Conservation (phyloP, 2,797 vertebrate species). For the Protosalanx chinensis region DNA sequence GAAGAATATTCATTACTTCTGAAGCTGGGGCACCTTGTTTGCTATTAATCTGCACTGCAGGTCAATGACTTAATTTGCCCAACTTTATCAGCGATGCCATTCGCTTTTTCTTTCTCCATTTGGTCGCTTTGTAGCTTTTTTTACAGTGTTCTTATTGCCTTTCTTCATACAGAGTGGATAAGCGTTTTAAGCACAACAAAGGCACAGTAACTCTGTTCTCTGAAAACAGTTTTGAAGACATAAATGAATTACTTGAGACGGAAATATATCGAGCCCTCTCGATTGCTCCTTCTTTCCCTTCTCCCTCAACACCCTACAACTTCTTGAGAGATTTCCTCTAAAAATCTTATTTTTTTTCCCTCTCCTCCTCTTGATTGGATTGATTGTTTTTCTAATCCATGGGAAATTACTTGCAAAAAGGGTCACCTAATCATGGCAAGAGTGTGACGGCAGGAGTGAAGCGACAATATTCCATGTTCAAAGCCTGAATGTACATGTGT, state of each 20-base stretch:
- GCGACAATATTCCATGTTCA: slow-evolving; percentile 33
- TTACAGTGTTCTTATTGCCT: slow-evolving; percentile 75
- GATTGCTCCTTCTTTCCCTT: slow-evolving; percentile 54
- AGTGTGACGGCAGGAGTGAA: slow-evolving; percentile 46
- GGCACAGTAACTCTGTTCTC: slow-evolving; percentile 77
- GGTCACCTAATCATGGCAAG: slow-evolving; percentile 63
- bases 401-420: slow-evolving; percentile 72
- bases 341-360: slow-evolving; percentile 55
- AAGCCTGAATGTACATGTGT: slow-evolving; percentile 4
- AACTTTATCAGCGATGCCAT: slow-evolving; percentile 87
- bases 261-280: slow-evolving; percentile 68
- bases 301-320: slow-evolving; percentile 56
- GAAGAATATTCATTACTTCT: slow-evolving; percentile 93
- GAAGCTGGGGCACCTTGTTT: slow-evolving; percentile 96
- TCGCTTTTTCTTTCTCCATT: slow-evolving; percentile 53
- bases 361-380: slow-evolving; percentile 69
- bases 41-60: slow-evolving; percentile 93
- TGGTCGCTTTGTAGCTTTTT: slow-evolving; percentile 78
- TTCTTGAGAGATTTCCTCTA: slow-evolving; percentile 73
- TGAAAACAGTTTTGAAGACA: slow-evolving; percentile 76
- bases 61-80: slow-evolving; percentile 95
- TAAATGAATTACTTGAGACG: slow-evolving; percentile 80
- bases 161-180: slow-evolving; percentile 74
- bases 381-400: slow-evolving; percentile 80
- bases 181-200: slow-evolving; percentile 69